Conservation (phyloP, 2,113 vertebrate species). For the Coryphaenoides rupestris region DNA sequence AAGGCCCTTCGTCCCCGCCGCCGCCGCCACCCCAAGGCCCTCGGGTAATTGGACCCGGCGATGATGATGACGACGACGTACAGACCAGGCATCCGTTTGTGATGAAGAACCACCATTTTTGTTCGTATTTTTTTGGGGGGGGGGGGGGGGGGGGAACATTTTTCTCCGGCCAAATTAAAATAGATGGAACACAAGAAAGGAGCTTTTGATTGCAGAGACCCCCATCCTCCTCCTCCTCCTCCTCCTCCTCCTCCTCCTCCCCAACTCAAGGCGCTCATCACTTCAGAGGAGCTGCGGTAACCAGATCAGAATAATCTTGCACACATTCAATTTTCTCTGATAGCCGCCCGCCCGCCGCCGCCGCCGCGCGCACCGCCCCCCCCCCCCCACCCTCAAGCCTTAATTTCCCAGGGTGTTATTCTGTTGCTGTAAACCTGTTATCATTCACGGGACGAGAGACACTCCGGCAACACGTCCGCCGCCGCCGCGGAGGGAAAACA, state of each 20-base stretch:
- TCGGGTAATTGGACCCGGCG: no score
- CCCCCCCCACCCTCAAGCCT: constrained; percentile 16
- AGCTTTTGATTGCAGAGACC: constrained; percentile 51
- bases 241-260: not conserved
- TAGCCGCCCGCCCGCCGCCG: constrained; percentile 31
- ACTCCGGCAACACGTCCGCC: constrained; percentile 18
- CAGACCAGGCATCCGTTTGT: no score
- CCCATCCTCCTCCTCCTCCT: not conserved
- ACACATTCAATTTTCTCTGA: constrained; percentile 46
- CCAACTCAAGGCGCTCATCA: constrained; percentile 54
- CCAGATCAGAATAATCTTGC: constrained; percentile 59
- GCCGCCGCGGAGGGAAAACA: constrained; percentile 12
- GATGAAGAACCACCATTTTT: no score
- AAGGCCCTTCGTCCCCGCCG: constrained; percentile 19
- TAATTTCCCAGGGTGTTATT: constrained; percentile 62
- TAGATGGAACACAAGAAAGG: constrained; percentile 7
- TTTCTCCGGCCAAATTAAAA: constrained; percentile 50
- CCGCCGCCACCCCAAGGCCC: no score
- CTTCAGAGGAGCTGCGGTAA: constrained; percentile 37
- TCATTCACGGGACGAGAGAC: constrained; percentile 51
- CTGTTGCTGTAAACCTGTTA: constrained; percentile 58
- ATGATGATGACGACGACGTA: no score
- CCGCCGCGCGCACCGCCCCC: constrained; percentile 9
- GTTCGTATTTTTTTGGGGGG: no score
- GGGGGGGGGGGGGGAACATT: not conserved